Conservation (phyloP, 2,113 vertebrate genomes). For the Xyrauchen texanus region DNA sequence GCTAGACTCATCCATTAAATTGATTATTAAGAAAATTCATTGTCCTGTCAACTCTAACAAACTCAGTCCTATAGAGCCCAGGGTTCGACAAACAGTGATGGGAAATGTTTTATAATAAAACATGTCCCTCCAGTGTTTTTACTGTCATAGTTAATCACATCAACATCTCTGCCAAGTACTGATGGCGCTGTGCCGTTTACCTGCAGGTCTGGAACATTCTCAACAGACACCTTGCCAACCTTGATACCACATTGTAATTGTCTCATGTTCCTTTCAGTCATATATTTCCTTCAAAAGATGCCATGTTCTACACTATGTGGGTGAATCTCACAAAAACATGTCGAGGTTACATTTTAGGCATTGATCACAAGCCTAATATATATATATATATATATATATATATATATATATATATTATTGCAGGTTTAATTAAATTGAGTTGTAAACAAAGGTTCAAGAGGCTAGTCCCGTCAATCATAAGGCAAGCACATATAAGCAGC, state of each 20-base stretch:
- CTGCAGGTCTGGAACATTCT: slow-evolving; percentile 36
- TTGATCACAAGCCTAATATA: too few relatives aligned
- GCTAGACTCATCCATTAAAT: slow-evolving; percentile 17
- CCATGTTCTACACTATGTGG: too few relatives aligned
- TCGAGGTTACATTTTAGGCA: too few relatives aligned
- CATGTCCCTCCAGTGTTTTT: slow-evolving; percentile 30
- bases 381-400: too few relatives aligned
- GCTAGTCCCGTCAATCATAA: too few relatives aligned
- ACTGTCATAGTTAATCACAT: slow-evolving; percentile 24
- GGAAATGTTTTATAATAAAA: slow-evolving; percentile 26
- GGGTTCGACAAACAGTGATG: slow-evolving; percentile 20
- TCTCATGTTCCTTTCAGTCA: background rate
- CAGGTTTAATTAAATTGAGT: too few relatives aligned
- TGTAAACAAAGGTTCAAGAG: too few relatives aligned
- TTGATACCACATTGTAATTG: slow-evolving; percentile 23
- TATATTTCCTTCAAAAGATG: background rate
- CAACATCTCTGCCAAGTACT: slow-evolving; percentile 13
- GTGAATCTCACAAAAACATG: too few relatives aligned
- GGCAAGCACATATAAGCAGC: too few relatives aligned
- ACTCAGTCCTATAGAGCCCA: background rate
- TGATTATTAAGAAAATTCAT: background rate
- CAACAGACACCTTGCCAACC: background rate
- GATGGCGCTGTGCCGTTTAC: slow-evolving; percentile 27
- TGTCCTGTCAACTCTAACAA: background rate
- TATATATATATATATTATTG: too few relatives aligned